Conservation (phyloP, 2,113 vertebrate genomes). For the Phalacrocorax aristotelis region DNA sequence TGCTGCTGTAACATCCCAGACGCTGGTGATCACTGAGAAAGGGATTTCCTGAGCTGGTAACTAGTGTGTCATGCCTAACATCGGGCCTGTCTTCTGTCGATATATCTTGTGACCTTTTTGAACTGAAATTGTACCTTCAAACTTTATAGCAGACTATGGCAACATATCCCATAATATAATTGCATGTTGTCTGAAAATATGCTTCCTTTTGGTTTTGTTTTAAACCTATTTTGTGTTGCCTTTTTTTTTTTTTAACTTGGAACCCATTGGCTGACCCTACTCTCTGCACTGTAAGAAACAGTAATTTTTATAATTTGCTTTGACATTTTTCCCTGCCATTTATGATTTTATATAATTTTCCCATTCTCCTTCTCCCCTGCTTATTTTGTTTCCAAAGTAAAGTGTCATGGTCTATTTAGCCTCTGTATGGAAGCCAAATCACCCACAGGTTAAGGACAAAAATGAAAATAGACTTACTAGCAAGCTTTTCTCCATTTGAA, state of each 20-base stretch:
- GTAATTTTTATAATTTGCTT: neutral
- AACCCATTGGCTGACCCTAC: neutral
- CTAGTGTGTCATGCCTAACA: neutral
- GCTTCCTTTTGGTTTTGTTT: neutral
- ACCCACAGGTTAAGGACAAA: neutral
- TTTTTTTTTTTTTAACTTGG: neutral
- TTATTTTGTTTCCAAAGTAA: neutral
- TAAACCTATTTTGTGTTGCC: neutral
- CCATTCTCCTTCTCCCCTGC: neutral
- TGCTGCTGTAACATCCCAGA: neutral
- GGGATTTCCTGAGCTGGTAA: neutral
- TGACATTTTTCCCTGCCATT: neutral
- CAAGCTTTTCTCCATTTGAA: neutral
- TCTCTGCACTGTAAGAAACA: neutral
- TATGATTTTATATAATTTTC: neutral
- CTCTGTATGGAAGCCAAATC: neutral
- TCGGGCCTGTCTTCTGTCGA: neutral
- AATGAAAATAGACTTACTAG: neutral
- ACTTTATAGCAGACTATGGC: neutral
- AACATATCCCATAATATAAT: neutral
- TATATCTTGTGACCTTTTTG: neutral
- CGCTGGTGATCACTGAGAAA: neutral
- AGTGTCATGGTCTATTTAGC: neutral
- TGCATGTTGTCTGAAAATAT: neutral
- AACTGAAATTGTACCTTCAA: neutral